phyloP scores from a whole-genome alignment of 2,888 invertebrate species.

The Hirtodrosophila duncani region DNA sequence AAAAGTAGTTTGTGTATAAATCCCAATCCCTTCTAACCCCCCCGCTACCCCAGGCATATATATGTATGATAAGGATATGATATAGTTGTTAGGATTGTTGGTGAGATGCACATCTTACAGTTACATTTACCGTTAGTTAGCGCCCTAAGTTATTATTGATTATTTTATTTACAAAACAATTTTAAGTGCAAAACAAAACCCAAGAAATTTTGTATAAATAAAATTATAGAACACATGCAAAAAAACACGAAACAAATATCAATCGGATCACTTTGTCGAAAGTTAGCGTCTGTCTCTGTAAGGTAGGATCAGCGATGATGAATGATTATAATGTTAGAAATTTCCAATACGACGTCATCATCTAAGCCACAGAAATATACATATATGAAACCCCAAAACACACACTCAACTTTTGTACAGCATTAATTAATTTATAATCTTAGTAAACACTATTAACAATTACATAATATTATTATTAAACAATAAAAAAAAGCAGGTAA shows the following conservation, averaged over 20 bases:
- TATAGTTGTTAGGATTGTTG: slow-evolving; percentile 55
- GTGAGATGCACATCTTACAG: slow-evolving; percentile 49
- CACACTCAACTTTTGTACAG: slow-evolving; percentile 52
- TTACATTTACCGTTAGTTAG: no score
- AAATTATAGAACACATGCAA: background rate
- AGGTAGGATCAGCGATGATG: background rate
- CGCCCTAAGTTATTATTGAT: slow-evolving; percentile 53
- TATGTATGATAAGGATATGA: slow-evolving; percentile 22
- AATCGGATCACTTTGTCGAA: background rate
- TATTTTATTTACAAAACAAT: slow-evolving; percentile 35
- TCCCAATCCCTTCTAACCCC: no score
- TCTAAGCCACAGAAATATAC: no score
- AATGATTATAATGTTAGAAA: background rate
- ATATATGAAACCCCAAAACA: slow-evolving; percentile 20
- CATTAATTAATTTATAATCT: slow-evolving; percentile 68
- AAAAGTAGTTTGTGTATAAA: no score
- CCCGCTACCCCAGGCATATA: background rate
- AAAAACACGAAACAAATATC: background rate
- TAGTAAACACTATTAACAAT: background rate
- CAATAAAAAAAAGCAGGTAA: no score
- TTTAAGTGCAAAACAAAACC: slow-evolving; percentile 27
- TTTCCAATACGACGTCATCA: no score
- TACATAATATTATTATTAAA: no score
- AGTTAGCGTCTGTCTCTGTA: no score
- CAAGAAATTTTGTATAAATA: background rate